phyloP scores from a whole-genome alignment of 2,888 invertebrate genomes.

The Ormyrus nitidulus region DNA sequence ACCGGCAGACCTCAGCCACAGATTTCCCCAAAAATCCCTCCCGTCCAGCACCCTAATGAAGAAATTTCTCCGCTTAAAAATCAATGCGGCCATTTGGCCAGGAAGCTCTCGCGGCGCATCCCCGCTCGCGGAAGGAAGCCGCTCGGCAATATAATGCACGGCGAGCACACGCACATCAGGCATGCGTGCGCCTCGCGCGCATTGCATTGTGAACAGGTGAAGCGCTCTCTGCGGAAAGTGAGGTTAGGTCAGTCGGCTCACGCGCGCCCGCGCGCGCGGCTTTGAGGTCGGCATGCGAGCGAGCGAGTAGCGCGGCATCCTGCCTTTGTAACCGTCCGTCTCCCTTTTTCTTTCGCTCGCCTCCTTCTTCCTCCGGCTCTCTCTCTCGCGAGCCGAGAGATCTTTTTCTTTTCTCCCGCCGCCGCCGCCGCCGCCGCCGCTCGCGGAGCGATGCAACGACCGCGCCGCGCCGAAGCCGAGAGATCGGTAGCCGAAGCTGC shows the following conservation, averaged over 20 bases:
- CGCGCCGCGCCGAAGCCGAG: no score
- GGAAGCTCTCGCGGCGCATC: slow-evolving; percentile 21
- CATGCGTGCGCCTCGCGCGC: neutral
- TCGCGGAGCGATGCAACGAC: slow-evolving; percentile 13
- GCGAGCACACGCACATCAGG: slow-evolving; percentile 11
- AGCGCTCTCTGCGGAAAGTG: slow-evolving; percentile 60
- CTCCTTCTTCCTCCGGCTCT: slow-evolving; percentile 50
- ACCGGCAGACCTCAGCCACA: neutral
- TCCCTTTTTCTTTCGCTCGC: slow-evolving; percentile 46
- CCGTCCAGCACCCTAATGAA: neutral
- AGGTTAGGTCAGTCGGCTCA: slow-evolving; percentile 63
- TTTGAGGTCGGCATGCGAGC: slow-evolving; percentile 64
- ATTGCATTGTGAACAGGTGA: slow-evolving; percentile 56
- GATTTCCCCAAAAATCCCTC: neutral
- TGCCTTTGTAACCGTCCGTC: slow-evolving; percentile 65
- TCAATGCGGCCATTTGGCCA: slow-evolving; percentile 52
- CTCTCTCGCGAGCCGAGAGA: slow-evolving; percentile 8
- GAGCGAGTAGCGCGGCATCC: slow-evolving; percentile 63
- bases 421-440: slow-evolving; percentile 53
- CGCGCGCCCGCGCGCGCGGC: slow-evolving; percentile 62
- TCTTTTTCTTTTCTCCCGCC: slow-evolving; percentile 51
- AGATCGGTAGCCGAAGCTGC: no score
- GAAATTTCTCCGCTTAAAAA: slow-evolving; percentile 36
- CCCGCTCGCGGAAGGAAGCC: slow-evolving; percentile 25
- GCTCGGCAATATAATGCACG: neutral